phyloP scores from a whole-genome alignment of 1,140 invertebrate species.

The Antheraea mylitta region DNA sequence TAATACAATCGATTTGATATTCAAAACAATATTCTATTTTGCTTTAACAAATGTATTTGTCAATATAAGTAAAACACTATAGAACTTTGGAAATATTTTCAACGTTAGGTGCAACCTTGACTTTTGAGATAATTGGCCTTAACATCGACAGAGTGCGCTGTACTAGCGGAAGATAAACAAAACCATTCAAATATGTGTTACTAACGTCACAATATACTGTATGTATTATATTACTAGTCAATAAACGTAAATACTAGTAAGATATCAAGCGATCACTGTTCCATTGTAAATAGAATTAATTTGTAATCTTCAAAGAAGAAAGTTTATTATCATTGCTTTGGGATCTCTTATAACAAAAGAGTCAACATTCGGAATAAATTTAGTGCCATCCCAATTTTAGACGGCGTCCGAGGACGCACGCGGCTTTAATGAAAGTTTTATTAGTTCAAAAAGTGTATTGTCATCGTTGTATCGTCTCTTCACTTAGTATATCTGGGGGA shows the following conservation, averaged over 20 bases:
- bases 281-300: slow-evolving; percentile 42
- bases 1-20: too few species aligned
- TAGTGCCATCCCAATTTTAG: slow-evolving; percentile 54
- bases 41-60: too few species aligned
- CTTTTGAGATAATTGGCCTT: not conserved
- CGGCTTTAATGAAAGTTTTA: not conserved
- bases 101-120: not conserved
- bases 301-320: slow-evolving; percentile 49
- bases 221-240: not conserved
- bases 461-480: not conserved
- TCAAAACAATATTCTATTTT: too few species aligned
- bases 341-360: slow-evolving; percentile 59
- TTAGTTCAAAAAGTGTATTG: not conserved
- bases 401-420: slow-evolving; percentile 39
- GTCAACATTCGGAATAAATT: slow-evolving; percentile 59
- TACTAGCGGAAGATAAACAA: not conserved
- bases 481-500: not conserved
- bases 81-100: not conserved
- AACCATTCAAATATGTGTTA: not conserved
- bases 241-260: not conserved
- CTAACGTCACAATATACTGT: too few species aligned
- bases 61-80: too few species aligned
- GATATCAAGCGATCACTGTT: slow-evolving; percentile 17
- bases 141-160: not conserved
- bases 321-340: slow-evolving; percentile 47